Base-by-base conservation (phyloP, 2,888 invertebrate genomes). In the Caenorhabditis macrosperma region DNA sequence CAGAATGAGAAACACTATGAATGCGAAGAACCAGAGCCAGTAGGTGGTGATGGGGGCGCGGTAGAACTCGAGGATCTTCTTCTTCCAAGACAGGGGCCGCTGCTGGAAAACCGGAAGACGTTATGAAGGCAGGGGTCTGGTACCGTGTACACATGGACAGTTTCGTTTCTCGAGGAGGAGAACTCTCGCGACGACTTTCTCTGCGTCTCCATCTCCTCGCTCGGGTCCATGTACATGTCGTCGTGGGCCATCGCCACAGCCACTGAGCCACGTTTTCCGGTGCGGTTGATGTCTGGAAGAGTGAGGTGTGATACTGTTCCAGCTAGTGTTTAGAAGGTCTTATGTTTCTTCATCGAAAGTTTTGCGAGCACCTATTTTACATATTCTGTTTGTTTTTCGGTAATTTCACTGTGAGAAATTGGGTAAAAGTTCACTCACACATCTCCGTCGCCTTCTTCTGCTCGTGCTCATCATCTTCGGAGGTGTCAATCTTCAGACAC, bases 31-130 rank as follows among this genome's bases (percentile, higher is more conserved):
- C 93, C 98, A 96, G 17, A 96, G 94, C 96, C 97, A 98, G 92
- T 98, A 99, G 91, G 98, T 98, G 6, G 98, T 97, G 85, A 99
- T 96, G 0, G 99, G 99, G 50, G 99, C 97, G 24, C 96, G 96
- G 91, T 97, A 99, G 92, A 99, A 99, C 92, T 99, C 99, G 90
- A 96, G 95, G 72, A 99, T 93, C 67, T 85, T 85, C 38, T 84
- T 81, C 10, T 84, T 85, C 83, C 88, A 88, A n/a, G 84, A 85
- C n/a, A 89, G 55, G 0, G 84, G 75, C 2, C 79, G 77, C 64
- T 81, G 76, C 75, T 78, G 64, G 60, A 71, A 59, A 33, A 55
- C 3, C n/a, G n/a, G 41, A 41, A 52, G 3, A 52, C 10, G 26
- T 7, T 24, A n/a, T n/a, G n/a, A n/a, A n/a, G n/a, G n/a, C n/a